A percentile compares a stretch with the other conserved stretches of the same genome.
These are phyloP conservation scores for Bos indicus DNA, from an alignment of 2,113 vertebrate species.

Conservation along the genomic window DNA sequence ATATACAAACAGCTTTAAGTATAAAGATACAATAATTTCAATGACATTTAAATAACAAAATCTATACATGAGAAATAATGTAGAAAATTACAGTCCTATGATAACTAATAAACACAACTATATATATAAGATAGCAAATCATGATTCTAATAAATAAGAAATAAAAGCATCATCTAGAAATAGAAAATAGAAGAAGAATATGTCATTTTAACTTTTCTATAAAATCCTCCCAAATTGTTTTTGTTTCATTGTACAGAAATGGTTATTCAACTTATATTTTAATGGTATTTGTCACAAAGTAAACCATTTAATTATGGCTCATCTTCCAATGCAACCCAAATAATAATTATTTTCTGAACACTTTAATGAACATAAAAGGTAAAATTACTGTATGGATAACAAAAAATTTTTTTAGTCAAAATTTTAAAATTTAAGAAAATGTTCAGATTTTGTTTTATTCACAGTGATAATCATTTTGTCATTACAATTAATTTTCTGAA, in stretches of 20 bases:
- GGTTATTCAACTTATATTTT: not conserved
- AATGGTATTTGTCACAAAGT: not conserved
- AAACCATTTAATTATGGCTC: not conserved
- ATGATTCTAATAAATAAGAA: not conserved
- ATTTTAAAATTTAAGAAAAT: not conserved
- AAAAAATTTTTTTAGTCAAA: constrained; percentile 23
- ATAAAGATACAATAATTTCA: not conserved
- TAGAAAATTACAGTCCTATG: not conserved
- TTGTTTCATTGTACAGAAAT: not conserved
- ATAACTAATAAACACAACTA: not conserved
- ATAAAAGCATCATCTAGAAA: not conserved
- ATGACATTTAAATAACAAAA: not conserved
- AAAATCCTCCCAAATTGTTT: not conserved
- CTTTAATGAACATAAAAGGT: not conserved
- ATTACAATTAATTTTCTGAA: not conserved
- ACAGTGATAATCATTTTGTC: not conserved
- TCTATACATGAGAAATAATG: not conserved
- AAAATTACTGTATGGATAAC: not conserved
- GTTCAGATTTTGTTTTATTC: not conserved
- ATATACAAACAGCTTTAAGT: not conserved
- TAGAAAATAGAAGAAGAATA: not conserved
- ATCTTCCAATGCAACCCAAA: not conserved
- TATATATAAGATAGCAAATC: not conserved
- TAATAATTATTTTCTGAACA: not conserved
- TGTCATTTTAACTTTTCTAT: not conserved